Evolutionary conservation across 2,888 invertebrate species (phyloP), one percentile per base, ranked within the genome.

Genomic region (Euspilapteryx auroguttella): DNA sequence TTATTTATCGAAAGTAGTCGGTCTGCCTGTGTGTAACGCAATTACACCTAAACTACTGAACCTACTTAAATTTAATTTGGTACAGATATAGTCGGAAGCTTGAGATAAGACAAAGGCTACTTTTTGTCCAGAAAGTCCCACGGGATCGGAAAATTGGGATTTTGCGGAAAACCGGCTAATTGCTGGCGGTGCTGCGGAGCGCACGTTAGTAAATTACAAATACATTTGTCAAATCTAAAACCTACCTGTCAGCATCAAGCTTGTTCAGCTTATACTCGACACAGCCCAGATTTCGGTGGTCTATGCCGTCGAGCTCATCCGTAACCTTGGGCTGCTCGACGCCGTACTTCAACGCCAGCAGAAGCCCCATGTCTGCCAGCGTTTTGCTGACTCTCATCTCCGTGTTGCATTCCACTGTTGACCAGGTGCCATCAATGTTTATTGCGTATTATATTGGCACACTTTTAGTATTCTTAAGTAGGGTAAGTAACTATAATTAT

Each of bases 261-360:
- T 69, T 69, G 14, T 49, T 43, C 11, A 68, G 35, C 33, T 61
- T 63, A 28, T 64, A 57, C 21, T 57, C 49, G 1, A 38, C 30
- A 14, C 47, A 47, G 23, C 34, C 27, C 2, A 68, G 44, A 1
- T 47, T 46, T 1, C 41, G 37, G 1, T 29, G 32, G 22, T 62
- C 38, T 10, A 66, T 44, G 6, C 42, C 45, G 2, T 45, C 49
- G 4, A 64, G 42, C 3, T 55, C 58, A 28, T 62, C 52, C 0
- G 14, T 33, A 1, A 29, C 27, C 0, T 13, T 11, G 1, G 45
- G 41, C 25, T 47, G 44, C 10, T 34, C 32, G 4, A 68, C 42
- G 3, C 38, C 37, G 30, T 41, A 64, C 35, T 68, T 69, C 0
- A 36, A 10, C 1, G 53, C 49, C 4, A 42, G 38, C 1, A 55